Evolutionary conservation across 2,797 vertebrate species (phyloP).

Genomic region (Discoglossus pictus): DNA sequence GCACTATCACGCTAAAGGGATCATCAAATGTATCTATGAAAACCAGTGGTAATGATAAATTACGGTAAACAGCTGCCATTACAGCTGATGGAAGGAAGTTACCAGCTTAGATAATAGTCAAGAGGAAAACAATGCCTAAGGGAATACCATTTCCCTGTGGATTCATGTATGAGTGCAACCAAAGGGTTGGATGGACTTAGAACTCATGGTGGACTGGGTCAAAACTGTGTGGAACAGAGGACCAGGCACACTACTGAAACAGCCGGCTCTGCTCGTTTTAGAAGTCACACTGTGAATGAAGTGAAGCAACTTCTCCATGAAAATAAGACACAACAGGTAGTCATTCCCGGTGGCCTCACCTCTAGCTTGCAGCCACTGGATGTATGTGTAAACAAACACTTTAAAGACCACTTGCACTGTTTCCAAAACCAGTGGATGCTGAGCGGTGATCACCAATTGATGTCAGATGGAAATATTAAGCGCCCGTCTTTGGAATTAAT

Average conservation of each 20-base stretch:
- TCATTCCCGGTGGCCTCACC: no score
- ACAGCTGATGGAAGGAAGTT: conserved; percentile 10
- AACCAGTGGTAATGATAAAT: not conserved
- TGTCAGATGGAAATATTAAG: not conserved
- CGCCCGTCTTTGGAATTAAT: not conserved
- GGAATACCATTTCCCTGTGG: conserved; percentile 2
- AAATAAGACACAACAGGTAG: not conserved
- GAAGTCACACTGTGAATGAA: no score
- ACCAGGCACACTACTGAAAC: no score
- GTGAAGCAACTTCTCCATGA: not conserved
- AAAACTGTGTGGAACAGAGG: conserved; percentile 2
- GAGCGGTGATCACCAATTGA: not conserved
- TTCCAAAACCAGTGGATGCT: no score
- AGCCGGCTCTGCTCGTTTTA: not conserved
- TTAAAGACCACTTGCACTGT: no score
- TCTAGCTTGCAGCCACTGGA: no score
- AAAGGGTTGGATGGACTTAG: no score
- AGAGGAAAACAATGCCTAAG: conserved; percentile 7
- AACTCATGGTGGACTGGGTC: not conserved
- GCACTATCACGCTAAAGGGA: conserved; percentile 4
- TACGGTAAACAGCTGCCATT: conserved; percentile 6
- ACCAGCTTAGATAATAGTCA: not conserved
- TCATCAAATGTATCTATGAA: conserved; percentile 4
- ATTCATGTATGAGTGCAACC: not conserved
- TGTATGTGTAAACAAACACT: no score